These are phyloP conservation scores for Dione vanillae DNA, from an alignment of 2,888 invertebrate species.

Conservation along the genomic window DNA sequence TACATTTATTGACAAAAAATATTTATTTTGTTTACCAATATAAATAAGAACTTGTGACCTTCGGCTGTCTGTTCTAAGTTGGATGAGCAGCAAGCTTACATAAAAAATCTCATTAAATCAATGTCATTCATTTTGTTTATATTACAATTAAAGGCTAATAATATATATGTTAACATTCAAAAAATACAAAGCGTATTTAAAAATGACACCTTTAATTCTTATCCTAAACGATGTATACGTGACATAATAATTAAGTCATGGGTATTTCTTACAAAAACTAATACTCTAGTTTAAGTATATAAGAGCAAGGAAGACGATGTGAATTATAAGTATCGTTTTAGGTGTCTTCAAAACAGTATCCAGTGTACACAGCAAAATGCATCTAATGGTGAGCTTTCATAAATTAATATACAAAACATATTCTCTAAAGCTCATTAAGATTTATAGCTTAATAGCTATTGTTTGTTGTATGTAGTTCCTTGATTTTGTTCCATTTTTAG, in stretches of 20 bases:
- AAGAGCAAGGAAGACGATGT: neutral
- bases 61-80: neutral
- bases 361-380: neutral
- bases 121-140: neutral
- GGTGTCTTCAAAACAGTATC: no score
- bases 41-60: neutral
- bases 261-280: slow-evolving; percentile 1
- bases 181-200: neutral
- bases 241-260: slow-evolving; percentile 1
- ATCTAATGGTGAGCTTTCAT: neutral
- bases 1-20: no score
- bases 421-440: no score
- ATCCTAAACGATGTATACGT: slow-evolving; percentile 3
- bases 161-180: neutral
- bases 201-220: neutral
- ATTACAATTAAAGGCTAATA: neutral
- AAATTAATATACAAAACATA: no score
- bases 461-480: no score
- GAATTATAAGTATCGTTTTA: neutral
- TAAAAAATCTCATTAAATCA: neutral
- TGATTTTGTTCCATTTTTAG: no score
- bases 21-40: no score
- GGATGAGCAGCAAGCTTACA: neutral
- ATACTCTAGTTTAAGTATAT: slow-evolving; percentile 5
- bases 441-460: no score